Conservation (phyloP, 2,888 invertebrate genomes). For the Lycophotia porphyrea region DNA sequence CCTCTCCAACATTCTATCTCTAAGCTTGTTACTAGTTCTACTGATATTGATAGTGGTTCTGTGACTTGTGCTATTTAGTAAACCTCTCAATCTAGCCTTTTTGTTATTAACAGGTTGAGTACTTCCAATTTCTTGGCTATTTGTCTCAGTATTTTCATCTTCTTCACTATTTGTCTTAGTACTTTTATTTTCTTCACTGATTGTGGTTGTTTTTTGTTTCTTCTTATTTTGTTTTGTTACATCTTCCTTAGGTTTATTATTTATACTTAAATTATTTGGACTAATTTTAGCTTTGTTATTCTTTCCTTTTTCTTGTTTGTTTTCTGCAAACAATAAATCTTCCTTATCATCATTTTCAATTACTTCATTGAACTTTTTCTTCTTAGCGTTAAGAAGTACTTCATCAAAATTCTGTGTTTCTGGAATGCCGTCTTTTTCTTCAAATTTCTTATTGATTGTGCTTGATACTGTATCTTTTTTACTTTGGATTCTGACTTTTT, state of each 20-base stretch:
- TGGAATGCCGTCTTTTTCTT: slow-evolving; percentile 63
- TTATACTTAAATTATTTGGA: slow-evolving; percentile 12
- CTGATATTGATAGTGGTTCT: slow-evolving; percentile 74
- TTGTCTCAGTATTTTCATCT: slow-evolving; percentile 8
- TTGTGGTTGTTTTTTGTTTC: slow-evolving; percentile 18
- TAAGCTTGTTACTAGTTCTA: slow-evolving; percentile 79
- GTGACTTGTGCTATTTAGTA: slow-evolving; percentile 68
- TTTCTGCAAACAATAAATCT: slow-evolving; percentile 69
- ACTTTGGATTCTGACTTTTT: slow-evolving; percentile 37
- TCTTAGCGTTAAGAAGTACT: slow-evolving; percentile 76
- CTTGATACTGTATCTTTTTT: slow-evolving; percentile 55
- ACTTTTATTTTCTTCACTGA: slow-evolving; percentile 10
- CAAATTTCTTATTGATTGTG: slow-evolving; percentile 48
- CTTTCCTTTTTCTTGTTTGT: slow-evolving; percentile 60
- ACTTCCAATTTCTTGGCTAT: slow-evolving; percentile 36
- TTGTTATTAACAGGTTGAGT: slow-evolving; percentile 65
- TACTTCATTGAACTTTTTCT: slow-evolving; percentile 77
- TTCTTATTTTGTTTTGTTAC: slow-evolving; percentile 28
- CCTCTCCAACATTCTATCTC: slow-evolving; percentile 92
- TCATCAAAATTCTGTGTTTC: slow-evolving; percentile 78
- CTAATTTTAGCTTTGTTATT: slow-evolving; percentile 46
- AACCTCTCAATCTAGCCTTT: slow-evolving; percentile 73
- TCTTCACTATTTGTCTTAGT: not conserved
- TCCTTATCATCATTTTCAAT: slow-evolving; percentile 74
- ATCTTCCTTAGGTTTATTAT: slow-evolving; percentile 31